These are phyloP conservation scores for Petrolisthes manimaculis DNA, from an alignment of 2,888 invertebrate species.

Conservation along the genomic window DNA sequence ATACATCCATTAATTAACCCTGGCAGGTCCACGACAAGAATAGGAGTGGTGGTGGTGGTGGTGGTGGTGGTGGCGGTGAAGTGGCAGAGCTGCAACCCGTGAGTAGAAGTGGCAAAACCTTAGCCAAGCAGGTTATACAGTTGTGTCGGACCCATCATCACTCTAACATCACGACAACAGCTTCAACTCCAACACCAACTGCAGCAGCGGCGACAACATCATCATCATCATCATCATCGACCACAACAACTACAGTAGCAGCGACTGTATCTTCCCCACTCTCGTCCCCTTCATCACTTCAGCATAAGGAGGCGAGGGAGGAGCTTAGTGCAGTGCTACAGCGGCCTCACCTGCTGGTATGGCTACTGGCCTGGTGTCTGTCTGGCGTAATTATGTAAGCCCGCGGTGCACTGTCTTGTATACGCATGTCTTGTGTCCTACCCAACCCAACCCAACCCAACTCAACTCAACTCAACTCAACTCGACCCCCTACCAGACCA, in stretches of 20 bases:
- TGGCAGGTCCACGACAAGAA: conserved; percentile 1
- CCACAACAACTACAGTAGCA: too few species aligned
- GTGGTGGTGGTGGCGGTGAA: neutral
- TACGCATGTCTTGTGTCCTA: too few species aligned
- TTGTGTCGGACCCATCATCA: neutral
- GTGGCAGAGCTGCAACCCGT: neutral
- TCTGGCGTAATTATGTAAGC: conserved; percentile 62
- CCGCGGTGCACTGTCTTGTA: conserved; percentile 34
- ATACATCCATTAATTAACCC: too few species aligned
- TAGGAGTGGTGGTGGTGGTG: too few species aligned
- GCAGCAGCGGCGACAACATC: neutral
- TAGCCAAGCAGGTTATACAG: neutral
- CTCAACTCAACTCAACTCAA: too few species aligned
- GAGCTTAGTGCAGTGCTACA: conserved; percentile 60
- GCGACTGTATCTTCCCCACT: too few species aligned
- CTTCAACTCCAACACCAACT: too few species aligned
- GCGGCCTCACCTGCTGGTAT: conserved; percentile 65
- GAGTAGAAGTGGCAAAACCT: neutral
- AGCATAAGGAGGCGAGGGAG: conserved; percentile 18
- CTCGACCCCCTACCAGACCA: too few species aligned
- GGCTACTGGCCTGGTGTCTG: conserved; percentile 55
- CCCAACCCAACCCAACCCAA: too few species aligned
- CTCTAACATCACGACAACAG: too few species aligned
- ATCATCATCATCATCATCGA: neutral
- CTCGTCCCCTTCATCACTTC: too few species aligned